Base-by-base conservation (phyloP, 2,797 vertebrate species). In the Lepilemur ruficaudatus region DNA sequence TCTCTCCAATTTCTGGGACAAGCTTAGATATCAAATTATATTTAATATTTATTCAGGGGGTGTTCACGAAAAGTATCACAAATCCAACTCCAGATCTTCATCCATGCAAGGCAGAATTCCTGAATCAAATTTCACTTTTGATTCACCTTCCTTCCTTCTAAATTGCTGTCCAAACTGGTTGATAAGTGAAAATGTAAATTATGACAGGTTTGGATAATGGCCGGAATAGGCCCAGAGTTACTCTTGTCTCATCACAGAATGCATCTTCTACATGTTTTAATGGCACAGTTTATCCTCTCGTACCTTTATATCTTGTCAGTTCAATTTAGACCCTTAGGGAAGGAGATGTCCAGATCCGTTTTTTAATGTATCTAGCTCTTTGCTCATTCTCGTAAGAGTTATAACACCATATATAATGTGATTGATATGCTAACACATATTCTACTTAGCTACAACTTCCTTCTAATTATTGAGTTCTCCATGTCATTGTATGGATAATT, bases 111-210 rank as follows among this genome's bases (percentile, higher is more conserved):
- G n/a, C 28, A 91, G 84, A 92, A 94, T 82, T 90, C 22, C 20
- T 48, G 25, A 96, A 13, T 78, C 59, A 93, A 30, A 90, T 65
- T 61, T 89, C 80, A 75, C 61, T 88, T 72, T 72, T 32, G 48
- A 41, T 89, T 91, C 48, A 69, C 63, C 48, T 61, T 59, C 23
- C 57, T 96, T 67, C 38, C 18, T 92, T 92, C 91, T 35, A 79
- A 85, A 76, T 61, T 76, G 8, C 5, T 78, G 32, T 94, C 93
- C 38, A 67, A 80, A 25, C 79, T 91, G 38, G 4, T 70, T 70
- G 18, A 55, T 83, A 72, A 91, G 35, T 84, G 41, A 82, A 91
- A 92, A 86, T 80, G 65, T 41, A 17, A 59, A 61, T 93, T 94
- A 38, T 83, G 35, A 32, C 14, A 78, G 13, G 22, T 94, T 94